Evolutionary conservation across 2,113 vertebrate species (phyloP).

Genomic region (Poicephalus gulielmi): DNA sequence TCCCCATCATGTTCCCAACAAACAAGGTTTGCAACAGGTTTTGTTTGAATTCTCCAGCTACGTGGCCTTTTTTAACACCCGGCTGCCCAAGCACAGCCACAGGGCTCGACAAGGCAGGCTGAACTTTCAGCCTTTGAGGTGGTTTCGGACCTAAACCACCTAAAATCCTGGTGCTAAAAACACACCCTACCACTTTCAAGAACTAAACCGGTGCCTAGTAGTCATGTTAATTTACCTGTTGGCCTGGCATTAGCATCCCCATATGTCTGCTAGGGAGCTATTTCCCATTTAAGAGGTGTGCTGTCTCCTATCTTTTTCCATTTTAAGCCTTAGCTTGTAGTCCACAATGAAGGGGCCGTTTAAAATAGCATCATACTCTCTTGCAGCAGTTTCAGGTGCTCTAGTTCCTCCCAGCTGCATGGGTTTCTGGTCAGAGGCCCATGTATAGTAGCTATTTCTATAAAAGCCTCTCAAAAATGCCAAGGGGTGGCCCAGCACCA

Average conservation of each 20-base stretch:
- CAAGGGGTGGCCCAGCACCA: background rate
- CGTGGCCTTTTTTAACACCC: background rate
- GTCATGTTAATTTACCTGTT: background rate
- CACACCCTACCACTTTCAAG: background rate
- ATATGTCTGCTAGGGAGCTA: background rate
- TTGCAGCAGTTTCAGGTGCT: background rate
- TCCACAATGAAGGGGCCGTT: accelerated
- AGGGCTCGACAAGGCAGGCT: background rate
- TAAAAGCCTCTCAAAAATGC: background rate
- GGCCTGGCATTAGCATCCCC: background rate
- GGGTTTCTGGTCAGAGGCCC: background rate
- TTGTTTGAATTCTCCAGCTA: background rate
- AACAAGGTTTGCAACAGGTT: background rate
- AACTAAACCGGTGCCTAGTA: background rate
- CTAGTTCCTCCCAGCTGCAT: background rate
- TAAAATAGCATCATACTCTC: background rate
- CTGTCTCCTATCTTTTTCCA: background rate
- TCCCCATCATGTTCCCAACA: background rate
- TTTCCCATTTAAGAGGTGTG: accelerated
- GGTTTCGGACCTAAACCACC: background rate
- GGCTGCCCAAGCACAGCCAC: background rate
- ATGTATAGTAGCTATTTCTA: background rate
- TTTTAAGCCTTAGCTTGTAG: background rate
- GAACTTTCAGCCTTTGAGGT: background rate
- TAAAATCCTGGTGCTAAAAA: conserved; percentile 5